Base-by-base conservation (phyloP, 2,888 invertebrate genomes). In the Laothoe populi region DNA sequence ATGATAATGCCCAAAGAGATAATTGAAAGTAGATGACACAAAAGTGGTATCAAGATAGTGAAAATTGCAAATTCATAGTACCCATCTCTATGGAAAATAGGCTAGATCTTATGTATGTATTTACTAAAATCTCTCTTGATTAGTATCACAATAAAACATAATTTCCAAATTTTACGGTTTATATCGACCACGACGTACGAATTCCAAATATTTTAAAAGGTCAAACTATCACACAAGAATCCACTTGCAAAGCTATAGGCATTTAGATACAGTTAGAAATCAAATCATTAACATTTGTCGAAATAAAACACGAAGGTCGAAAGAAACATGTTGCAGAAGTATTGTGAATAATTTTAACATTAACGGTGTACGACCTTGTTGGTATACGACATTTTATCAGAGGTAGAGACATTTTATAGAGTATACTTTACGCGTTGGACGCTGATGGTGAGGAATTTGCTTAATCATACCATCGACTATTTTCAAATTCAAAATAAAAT, bases 281-380 rank as follows among this genome's bases (percentile, higher is more conserved):
- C 53, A 35, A 53, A 53, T 48, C 48, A 26, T 53, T 53, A 53
- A 53, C 53, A 35, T 53, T 53, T 35, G 35, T 11, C 35, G 19
- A 35, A 53, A 35, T 53, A 53, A 48, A 24, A 35, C 16, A 26
- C 19, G 19, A 53, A 53, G 53, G 53, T 31, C 5, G 35, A 11
- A 16, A 16, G 10, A 16, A 16, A 53, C 35, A 19, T 16, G 53
- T 53, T 31, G 53, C 21, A 11, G 31, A 53, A 53, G 19, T 53
- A 19, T 35, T 53, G 19, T 53, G 53, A 53, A 53, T 53, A 53
- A 53, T 53, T 53, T 16, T 35, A 10, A 24, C 48, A 23, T 48
- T 48, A 48, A 24, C 19, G 21, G 10, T 49, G 4, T 21, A 11
- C 1, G 35, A 19, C 35, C 53, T 53, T 53, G 53, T 19, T 13